Conservation (phyloP, 2,888 invertebrate species). For the Plagodis dolabraria region DNA sequence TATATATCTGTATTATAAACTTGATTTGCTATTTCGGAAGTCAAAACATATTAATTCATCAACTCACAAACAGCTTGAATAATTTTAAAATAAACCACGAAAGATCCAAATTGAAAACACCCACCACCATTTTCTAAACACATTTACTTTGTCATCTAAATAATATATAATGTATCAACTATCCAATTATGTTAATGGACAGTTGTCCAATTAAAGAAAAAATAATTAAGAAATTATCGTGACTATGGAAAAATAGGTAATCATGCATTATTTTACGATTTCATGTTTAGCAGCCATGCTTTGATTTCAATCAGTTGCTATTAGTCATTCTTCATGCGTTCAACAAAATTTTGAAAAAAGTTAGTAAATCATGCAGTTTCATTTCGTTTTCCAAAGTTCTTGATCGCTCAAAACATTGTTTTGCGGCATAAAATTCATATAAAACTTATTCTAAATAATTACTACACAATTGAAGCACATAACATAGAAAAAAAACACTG, state of each 20-base stretch:
- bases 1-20: too few relatives aligned
- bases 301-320: slow-evolving; percentile 5
- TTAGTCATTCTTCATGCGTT: slow-evolving; percentile 26
- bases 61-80: too few relatives aligned
- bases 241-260: background rate
- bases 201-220: too few relatives aligned
- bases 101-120: too few relatives aligned
- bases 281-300: slow-evolving; percentile 26
- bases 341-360: slow-evolving; percentile 15
- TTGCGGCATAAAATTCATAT: slow-evolving; percentile 49
- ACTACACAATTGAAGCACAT: slow-evolving; percentile 38
- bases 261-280: slow-evolving; percentile 25
- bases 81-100: too few relatives aligned
- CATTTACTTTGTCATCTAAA: too few relatives aligned
- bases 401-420: slow-evolving; percentile 77
- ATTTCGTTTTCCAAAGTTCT: slow-evolving; percentile 25
- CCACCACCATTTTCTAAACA: too few relatives aligned
- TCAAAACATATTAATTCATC: too few relatives aligned
- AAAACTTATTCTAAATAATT: slow-evolving; percentile 40
- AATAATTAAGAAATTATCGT: too few relatives aligned
- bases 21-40: too few relatives aligned
- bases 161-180: too few relatives aligned
- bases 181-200: too few relatives aligned
- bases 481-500: slow-evolving; percentile 37
- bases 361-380: slow-evolving; percentile 36